phyloP scores from a whole-genome alignment of 2,797 vertebrate genomes.

The Orientallactaga sibirica region DNA sequence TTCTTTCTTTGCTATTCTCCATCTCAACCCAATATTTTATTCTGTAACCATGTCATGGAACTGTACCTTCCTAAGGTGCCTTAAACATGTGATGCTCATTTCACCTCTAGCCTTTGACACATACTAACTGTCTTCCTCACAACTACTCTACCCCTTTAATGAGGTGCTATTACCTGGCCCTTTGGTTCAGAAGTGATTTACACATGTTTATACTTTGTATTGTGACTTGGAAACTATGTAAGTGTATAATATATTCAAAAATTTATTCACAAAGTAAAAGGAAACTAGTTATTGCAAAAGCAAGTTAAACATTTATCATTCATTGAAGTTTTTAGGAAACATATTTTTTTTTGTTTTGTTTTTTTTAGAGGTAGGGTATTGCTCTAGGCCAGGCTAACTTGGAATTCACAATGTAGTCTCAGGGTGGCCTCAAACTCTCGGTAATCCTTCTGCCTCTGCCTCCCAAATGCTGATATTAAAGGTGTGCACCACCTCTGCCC shows the following conservation, averaged over 20 bases:
- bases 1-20: too few relatives aligned
- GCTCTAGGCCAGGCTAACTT: too few relatives aligned
- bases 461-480: too few relatives aligned
- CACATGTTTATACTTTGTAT: background rate
- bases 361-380: too few relatives aligned
- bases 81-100: background rate
- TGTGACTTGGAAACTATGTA: background rate
- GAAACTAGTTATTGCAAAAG: background rate
- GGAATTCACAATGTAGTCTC: too few relatives aligned
- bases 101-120: background rate
- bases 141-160: background rate
- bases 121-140: background rate
- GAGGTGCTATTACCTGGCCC: background rate
- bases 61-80: background rate
- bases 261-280: background rate
- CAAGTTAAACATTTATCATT: background rate
- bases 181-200: background rate
- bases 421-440: too few relatives aligned
- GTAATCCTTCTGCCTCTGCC: too few relatives aligned
- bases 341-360: too few relatives aligned
- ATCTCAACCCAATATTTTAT: background rate
- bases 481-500: too few relatives aligned
- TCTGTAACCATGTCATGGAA: background rate
- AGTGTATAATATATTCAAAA: background rate
- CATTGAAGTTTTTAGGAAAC: background rate